These are phyloP conservation scores for Diaphora mendica DNA, from an alignment of 2,888 invertebrate genomes.

Conservation along the genomic window DNA sequence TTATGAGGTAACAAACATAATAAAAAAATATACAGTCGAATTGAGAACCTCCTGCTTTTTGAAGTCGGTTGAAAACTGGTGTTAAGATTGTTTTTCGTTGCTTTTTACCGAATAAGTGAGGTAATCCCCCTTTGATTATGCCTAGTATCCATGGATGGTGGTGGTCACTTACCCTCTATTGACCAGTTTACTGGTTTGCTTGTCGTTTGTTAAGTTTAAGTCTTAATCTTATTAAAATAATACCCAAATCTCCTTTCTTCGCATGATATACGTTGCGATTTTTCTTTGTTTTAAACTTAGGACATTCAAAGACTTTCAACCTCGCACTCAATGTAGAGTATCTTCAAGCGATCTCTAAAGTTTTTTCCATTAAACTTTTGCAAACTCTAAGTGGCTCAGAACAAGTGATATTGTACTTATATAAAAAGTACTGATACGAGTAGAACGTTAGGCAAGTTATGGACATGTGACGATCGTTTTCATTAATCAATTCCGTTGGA, in stretches of 20 bases:
- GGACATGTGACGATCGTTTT: background rate
- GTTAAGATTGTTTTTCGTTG: too few relatives aligned
- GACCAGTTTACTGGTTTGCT: too few relatives aligned
- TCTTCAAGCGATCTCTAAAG: constrained; percentile 10
- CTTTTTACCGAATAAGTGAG: too few relatives aligned
- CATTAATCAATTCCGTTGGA: background rate
- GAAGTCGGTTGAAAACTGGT: too few relatives aligned
- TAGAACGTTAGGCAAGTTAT: too few relatives aligned
- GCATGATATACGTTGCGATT: background rate
- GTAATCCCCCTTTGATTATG: too few relatives aligned
- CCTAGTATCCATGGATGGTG: too few relatives aligned
- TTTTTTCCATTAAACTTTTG: constrained; percentile 14
- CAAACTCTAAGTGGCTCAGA: constrained; percentile 8
- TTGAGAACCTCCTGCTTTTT: too few relatives aligned
- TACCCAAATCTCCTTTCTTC: background rate
- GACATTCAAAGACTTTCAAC: background rate
- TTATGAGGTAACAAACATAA: too few relatives aligned
- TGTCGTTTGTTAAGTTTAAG: background rate
- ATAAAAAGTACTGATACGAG: background rate
- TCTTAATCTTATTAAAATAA: background rate
- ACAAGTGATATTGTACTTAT: background rate
- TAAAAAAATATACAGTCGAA: too few relatives aligned
- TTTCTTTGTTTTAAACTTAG: background rate
- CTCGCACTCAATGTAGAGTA: constrained; percentile 8
- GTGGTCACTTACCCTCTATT: too few relatives aligned